Evolutionary conservation across 35 echinoderm and acorn worm species (phyloP).

Genomic region (Hemicentrotus pulcherrimus): DNA sequence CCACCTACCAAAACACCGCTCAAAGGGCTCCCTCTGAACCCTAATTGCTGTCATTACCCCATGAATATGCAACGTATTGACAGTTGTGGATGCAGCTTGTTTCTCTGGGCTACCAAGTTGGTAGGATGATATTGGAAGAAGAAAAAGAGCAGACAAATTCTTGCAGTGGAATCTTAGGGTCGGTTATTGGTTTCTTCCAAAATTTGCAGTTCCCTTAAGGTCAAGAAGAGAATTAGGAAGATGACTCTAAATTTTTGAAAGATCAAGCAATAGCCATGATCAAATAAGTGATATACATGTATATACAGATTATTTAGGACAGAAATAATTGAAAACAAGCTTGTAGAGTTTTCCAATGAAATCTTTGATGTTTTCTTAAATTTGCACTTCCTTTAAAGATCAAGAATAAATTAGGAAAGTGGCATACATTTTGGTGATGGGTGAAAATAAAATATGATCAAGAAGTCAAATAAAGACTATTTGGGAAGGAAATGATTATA

Average conservation of each 20-base stretch:
- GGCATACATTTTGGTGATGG: neutral
- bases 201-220: neutral
- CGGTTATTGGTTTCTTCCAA: neutral
- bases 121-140: neutral
- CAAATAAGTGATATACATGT: neutral
- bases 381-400: neutral
- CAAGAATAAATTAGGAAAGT: neutral
- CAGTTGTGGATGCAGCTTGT: constrained; percentile 31
- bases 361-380: too few relatives aligned
- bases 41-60: constrained; percentile 42
- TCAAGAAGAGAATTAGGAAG: neutral
- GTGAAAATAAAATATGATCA: neutral
- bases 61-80: constrained; percentile 42
- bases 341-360: too few relatives aligned
- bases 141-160: neutral
- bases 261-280: neutral
- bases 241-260: neutral
- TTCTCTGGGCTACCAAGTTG: neutral
- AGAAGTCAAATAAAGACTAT: neutral
- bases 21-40: neutral
- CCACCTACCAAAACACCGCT: constrained; percentile 29
- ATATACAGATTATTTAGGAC: too few relatives aligned
- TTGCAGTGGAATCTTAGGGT: neutral
- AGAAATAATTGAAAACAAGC: too few relatives aligned
- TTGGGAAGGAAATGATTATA: neutral